Evolutionary conservation across 2,888 invertebrate genomes (phyloP).

Genomic region (Parasteatoda lunata): DNA sequence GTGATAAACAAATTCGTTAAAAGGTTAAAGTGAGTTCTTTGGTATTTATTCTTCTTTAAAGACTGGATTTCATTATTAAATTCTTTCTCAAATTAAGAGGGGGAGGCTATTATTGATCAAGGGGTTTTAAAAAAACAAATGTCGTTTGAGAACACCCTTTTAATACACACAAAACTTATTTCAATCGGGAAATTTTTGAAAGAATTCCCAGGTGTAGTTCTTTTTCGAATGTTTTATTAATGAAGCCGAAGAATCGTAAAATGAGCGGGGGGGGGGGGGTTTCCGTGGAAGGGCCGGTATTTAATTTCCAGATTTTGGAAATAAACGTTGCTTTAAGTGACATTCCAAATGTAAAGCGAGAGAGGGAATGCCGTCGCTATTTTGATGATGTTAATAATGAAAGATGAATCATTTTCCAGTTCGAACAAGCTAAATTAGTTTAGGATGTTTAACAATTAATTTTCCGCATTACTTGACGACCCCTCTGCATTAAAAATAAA

Average conservation of each 20-base stretch:
- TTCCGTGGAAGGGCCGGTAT: background rate
- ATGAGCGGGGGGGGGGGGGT: background rate
- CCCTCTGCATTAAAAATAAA: background rate
- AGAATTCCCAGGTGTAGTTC: too few relatives aligned
- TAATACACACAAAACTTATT: too few relatives aligned
- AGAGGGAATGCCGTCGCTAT: background rate
- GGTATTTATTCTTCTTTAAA: too few relatives aligned
- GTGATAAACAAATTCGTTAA: too few relatives aligned
- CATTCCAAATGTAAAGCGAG: conserved; percentile 42
- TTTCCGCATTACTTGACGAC: conserved; percentile 2
- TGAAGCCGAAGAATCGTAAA: conserved; percentile 30
- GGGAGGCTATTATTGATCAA: too few relatives aligned
- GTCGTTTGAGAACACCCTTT: too few relatives aligned
- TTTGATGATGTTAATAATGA: conserved; percentile 31
- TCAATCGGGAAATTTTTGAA: too few relatives aligned
- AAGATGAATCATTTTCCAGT: conserved; percentile 33
- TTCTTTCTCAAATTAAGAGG: too few relatives aligned
- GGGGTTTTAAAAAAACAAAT: too few relatives aligned
- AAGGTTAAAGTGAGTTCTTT: too few relatives aligned
- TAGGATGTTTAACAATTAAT: conserved; percentile 25
- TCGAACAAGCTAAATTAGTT: conserved; percentile 5
- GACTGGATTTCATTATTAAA: too few relatives aligned
- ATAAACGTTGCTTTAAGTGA: conserved; percentile 32
- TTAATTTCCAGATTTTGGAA: conserved; percentile 27
- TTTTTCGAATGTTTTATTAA: conserved; percentile 12